Evolutionary conservation across 1,140 invertebrate species (phyloP), one percentile per base, ranked within the genome.

Genomic region (Drosophila busckii): DNA sequence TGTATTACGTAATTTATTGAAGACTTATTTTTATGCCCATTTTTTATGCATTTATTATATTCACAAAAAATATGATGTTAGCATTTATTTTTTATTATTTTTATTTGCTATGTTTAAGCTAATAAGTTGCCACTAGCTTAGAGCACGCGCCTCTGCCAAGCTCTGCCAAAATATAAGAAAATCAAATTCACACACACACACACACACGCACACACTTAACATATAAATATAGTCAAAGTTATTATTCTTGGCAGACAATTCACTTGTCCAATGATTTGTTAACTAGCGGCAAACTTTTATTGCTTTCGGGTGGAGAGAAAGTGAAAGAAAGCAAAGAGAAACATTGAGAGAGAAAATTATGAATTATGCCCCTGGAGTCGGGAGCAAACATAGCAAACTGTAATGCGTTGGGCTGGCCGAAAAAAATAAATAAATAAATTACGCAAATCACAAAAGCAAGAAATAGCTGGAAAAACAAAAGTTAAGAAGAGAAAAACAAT

Each of bases 251-350:
- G 13, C 45, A 45, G 41, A 48, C 32, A 53, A 17, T 15, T 38
- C 52, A 44, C 29, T 58, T 38, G 28, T 45, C 28, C 45, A 49
- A 65, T 71, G 71, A 78, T 71, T 78, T 78, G 71, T 78, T 67
- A 67, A 71, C 71, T 76, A 78, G 62, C 48, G 48, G 61, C 44
- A 70, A 76, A 78, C 71, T 78, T 78, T 78, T 78, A 78, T 78
- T 78, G 73, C 73, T 56, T 64, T 62, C 58, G 45, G 28, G 9
- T 0, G 16, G 9, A 13, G 13, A 8, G 3, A 5, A 2, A 13
- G n/a, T 3, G 8, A 6, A 41, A 37, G 53, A 38, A 26, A 45
- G 31, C 45, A 35, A 42, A 16, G 26, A 68, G 17, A 60, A 46
- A 64, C 41, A 60, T 46, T 28, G 34, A 48, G 32, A 29, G 26